These are phyloP conservation scores for Procambarus virginalis DNA, from an alignment of 1,140 invertebrate genomes.

Conservation along the genomic window DNA sequence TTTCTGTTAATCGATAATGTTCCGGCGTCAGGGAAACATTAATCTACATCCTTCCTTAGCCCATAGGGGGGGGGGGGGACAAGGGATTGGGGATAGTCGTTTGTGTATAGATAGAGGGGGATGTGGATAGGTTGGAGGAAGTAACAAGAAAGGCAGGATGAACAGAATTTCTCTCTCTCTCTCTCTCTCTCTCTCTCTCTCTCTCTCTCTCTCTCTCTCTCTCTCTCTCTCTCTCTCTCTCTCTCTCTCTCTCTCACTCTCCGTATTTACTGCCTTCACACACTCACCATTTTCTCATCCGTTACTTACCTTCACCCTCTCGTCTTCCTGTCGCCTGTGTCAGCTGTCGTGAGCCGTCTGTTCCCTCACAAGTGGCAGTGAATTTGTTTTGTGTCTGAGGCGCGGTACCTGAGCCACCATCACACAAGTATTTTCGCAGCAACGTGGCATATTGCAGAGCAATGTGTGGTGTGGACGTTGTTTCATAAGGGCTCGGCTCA, in stretches of 20 bases:
- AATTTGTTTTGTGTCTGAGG: neutral
- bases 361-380: neutral
- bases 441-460: neutral
- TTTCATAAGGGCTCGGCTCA: neutral
- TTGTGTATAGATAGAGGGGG: neutral
- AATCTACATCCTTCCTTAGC: neutral
- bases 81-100: no score
- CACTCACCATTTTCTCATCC: neutral
- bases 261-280: neutral
- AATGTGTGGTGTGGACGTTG: neutral
- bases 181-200: no score
- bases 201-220: no score
- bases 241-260: no score
- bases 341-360: no score
- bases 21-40: neutral
- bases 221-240: no score
- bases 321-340: neutral
- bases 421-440: neutral
- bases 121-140: neutral
- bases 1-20: conserved; percentile 19
- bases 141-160: neutral
- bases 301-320: neutral
- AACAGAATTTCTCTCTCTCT: no score
- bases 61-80: neutral
- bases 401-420: neutral